Percentiles rank a stretch among this genome's conserved stretches.
These are phyloP conservation scores for Polydrusus tereticollis DNA, from an alignment of 2,888 invertebrate genomes.

Conservation along the genomic window DNA sequence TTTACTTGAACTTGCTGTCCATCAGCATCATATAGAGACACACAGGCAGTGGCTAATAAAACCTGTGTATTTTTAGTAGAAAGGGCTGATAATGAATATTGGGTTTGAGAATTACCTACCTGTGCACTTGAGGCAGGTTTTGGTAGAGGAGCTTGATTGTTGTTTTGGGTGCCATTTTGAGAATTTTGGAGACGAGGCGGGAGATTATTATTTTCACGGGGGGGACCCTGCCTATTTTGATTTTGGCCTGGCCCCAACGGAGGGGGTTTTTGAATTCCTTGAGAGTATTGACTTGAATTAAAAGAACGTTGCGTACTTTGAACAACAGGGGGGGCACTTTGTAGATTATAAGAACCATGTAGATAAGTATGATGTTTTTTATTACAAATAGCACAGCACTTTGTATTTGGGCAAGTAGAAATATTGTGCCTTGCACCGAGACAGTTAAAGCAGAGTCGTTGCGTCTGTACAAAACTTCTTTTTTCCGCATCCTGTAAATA, in stretches of 20 bases:
- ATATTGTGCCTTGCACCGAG: slow-evolving; percentile 15
- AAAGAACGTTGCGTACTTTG: neutral
- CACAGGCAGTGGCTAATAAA: slow-evolving; percentile 33
- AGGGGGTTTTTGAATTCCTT: neutral
- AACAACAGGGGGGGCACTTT: neutral
- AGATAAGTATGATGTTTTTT: slow-evolving; percentile 30
- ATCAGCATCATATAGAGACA: slow-evolving; percentile 19
- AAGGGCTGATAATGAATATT: slow-evolving; percentile 10
- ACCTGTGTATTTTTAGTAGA: slow-evolving; percentile 31
- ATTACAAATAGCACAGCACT: slow-evolving; percentile 13
- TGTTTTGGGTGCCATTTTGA: neutral
- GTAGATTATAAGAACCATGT: neutral
- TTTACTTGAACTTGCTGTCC: slow-evolving; percentile 8
- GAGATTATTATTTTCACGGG: neutral
- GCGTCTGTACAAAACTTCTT: slow-evolving; percentile 14
- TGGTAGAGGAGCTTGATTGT: neutral
- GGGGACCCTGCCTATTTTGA: neutral
- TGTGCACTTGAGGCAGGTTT: neutral
- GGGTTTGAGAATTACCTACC: neutral
- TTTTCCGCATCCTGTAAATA: neutral
- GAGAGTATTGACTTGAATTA: neutral
- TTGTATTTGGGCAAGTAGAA: neutral
- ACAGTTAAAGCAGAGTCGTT: slow-evolving; percentile 35
- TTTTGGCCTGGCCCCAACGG: neutral
- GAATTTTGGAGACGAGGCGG: neutral